Conservation (phyloP, 2,797 vertebrate species). For the Notolabrus celidotus region DNA sequence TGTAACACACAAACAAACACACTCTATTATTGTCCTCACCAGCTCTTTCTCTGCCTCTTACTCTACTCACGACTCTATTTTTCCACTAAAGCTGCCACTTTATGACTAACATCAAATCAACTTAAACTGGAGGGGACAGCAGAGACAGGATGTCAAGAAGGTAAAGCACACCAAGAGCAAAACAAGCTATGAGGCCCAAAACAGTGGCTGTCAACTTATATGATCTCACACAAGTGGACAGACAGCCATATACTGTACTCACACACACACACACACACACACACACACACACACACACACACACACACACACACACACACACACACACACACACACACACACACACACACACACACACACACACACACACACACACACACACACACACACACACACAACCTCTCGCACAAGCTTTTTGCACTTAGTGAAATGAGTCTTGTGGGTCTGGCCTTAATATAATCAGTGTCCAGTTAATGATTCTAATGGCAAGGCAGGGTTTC, state of each 20-base stretch:
- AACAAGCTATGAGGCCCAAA: conserved; percentile 20
- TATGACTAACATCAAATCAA: neutral
- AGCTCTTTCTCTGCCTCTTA: neutral
- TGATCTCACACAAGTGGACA: conserved; percentile 21
- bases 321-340: conserved; percentile 12
- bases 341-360: conserved; percentile 1
- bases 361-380: conserved; percentile 6
- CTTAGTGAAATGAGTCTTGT: conserved; percentile 74
- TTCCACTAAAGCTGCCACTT: conserved; percentile 3
- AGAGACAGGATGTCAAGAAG: conserved; percentile 18
- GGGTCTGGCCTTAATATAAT: conserved; percentile 68
- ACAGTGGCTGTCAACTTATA: conserved; percentile 6
- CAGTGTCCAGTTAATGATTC: conserved; percentile 74
- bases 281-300: conserved; percentile 6
- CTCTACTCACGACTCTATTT: neutral
- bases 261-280: conserved; percentile 19
- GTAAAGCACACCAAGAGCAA: neutral
- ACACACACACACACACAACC: conserved; percentile 22
- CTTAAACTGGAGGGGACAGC: conserved; percentile 3
- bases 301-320: conserved; percentile 29
- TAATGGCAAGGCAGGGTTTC: conserved; percentile 53
- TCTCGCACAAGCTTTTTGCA: conserved; percentile 58
- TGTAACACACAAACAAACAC: conserved; percentile 20
- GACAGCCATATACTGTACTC: neutral
- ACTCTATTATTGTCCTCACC: neutral